Evolutionary conservation across 2,113 vertebrate genomes (phyloP), one percentile per base, ranked within the genome.

Genomic region (Poecilia latipinna): DNA sequence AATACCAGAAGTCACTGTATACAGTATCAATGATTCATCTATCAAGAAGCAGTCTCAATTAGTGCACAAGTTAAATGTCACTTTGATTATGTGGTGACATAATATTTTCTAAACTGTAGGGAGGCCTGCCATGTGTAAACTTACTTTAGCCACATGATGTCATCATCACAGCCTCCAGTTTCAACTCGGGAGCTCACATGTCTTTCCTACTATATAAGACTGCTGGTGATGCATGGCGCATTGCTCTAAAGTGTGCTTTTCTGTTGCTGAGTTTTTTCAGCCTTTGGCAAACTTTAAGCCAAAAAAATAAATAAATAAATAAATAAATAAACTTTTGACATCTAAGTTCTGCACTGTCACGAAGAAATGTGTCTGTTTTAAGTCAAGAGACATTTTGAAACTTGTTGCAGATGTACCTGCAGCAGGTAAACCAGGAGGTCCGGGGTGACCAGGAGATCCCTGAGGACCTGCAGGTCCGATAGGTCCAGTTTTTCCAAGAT

Each of bases 381-480:
- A 17, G 42, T 42, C 61, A 77, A 8, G 39, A 11, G 66, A 70
- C n/a, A n/a, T n/a, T n/a, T n/a, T n/a, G n/a, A n/a, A n/a, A n/a
- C n/a, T n/a, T n/a, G n/a, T n/a, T n/a, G n/a, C n/a, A n/a, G n/a
- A n/a, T n/a, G n/a, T n/a, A n/a, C 98, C 97, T 96, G 96, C 90
- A 61, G 93, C 94, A 24, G 95, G 93, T 3, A 93, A 86, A 78
- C 97, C 97, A 35, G 96, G 97, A 64, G 92, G 96, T 10, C 97
- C 98, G 0, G 97, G 96, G 82, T 94, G 96, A 39, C 98, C 98
- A 65, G 94, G 90, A 74, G 94, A 77, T 61, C 98, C 98, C 66
- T 96, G 97, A 39, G 95, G 96, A 29, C 98, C 98, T 33, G 93
- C 92, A 12, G 96, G 96, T 83, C 98, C 98, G 86, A 95, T 94